Percentiles rank a stretch among this genome's conserved stretches.
These are phyloP conservation scores for Acrobasis consociella DNA, from an alignment of 2,888 invertebrate genomes.

Conservation along the genomic window DNA sequence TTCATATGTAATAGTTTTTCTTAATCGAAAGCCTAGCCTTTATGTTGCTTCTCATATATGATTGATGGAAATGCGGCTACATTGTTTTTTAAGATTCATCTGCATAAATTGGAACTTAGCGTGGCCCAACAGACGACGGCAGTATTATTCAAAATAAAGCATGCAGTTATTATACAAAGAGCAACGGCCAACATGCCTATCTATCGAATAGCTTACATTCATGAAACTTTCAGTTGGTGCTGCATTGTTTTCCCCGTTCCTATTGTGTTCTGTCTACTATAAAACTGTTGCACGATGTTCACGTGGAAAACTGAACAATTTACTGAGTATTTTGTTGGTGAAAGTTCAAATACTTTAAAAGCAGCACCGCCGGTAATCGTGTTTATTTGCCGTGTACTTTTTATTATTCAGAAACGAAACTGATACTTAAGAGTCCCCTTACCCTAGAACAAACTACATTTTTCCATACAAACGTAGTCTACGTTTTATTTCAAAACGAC, in stretches of 20 bases:
- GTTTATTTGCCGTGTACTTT: neutral
- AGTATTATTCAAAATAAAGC: slow-evolving; percentile 3
- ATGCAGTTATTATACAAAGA: slow-evolving; percentile 32
- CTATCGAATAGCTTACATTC: slow-evolving; percentile 45
- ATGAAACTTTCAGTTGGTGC: slow-evolving; percentile 51
- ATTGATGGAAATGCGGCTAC: neutral
- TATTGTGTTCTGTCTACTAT: slow-evolving; percentile 32
- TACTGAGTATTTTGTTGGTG: slow-evolving; percentile 11
- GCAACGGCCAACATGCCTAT: slow-evolving; percentile 33
- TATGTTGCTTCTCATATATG: too few relatives aligned
- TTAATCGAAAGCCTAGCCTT: too few relatives aligned
- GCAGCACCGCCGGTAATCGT: neutral
- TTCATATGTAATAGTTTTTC: too few relatives aligned
- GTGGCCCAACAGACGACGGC: slow-evolving; percentile 18
- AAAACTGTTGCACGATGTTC: slow-evolving; percentile 23
- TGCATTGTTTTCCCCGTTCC: slow-evolving; percentile 37
- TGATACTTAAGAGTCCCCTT: too few relatives aligned
- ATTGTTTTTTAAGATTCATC: neutral
- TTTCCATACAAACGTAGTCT: too few relatives aligned
- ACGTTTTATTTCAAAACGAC: too few relatives aligned
- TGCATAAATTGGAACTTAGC: neutral
- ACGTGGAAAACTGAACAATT: slow-evolving; percentile 21
- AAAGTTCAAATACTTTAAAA: neutral
- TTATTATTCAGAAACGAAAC: neutral
- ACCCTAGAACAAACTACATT: too few relatives aligned